Base-by-base conservation (phyloP, 2,888 invertebrate species). In the Rhimphoctona megacephalus region DNA sequence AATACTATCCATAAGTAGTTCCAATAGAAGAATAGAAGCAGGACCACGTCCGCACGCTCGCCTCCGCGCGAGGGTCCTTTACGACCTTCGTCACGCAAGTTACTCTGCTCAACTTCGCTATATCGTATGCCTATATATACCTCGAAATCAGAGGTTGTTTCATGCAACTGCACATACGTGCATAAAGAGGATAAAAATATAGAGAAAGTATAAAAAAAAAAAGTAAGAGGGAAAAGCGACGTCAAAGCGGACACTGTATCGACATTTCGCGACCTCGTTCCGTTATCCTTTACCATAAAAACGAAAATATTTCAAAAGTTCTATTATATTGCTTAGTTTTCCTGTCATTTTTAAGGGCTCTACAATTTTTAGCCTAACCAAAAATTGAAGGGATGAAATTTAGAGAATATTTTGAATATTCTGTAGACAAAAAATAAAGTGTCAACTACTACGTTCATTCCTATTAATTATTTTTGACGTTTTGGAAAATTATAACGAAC, bases 81-180 rank as follows among this genome's bases (percentile, higher is more conserved):
- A 85, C 84, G 86, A 82, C 84, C 84, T 87, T 87, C 84, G 86
- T 85, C 86, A 87, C 86, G 86, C 84, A 76, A 87, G 78, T 84
- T 17, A 54, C n/a, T 33, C 11, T 30, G 64, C 66, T 69, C 61
- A 36, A 67, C 67, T n/a, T 49, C 72, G 67, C 66, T 57, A 49
- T 57, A 22, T 57, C 19, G 14, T 19, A 17, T 19, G 19, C 33
- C 54, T 57, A 4, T 36, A 69, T 76, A n/a, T 17, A 43, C n/a
- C n/a, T 54, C 19, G 22, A 64, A 14, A 76, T 77, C 77, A 30
- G 46, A 49, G 79, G 57, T 72, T 69, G 36, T 83, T 85, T 77
- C 78, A 79, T 79, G 81, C 82, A 61, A 81, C 64, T 54, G 30
- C 39, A 73, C 86, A 83, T 86, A 83, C 73, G 74, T 81, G 86